A percentile compares a stretch with the other conserved stretches of the same genome.
phyloP scores from a whole-genome alignment of 2,797 vertebrate species.

The Coranthus polyacanthus region DNA sequence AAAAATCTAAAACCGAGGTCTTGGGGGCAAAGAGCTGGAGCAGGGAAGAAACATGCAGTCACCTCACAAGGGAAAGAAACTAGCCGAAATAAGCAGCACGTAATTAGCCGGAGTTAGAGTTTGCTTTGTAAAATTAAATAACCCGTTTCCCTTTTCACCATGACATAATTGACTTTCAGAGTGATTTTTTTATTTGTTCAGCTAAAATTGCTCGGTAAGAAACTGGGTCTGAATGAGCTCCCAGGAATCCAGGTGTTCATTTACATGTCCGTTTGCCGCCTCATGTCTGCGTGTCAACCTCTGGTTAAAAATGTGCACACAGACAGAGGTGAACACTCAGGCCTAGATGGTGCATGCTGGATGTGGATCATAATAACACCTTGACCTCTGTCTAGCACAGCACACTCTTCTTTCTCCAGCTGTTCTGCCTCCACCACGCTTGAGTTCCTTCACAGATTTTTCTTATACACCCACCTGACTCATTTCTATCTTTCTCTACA shows the following conservation, averaged over 20 bases:
- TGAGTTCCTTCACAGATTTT: slow-evolving; percentile 55
- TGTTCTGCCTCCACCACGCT: slow-evolving; percentile 55
- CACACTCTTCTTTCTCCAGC: slow-evolving; percentile 55
- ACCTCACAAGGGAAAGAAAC: slow-evolving; percentile 69
- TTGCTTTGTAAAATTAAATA: slow-evolving; percentile 82
- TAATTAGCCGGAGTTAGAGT: slow-evolving; percentile 80
- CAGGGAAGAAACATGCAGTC: slow-evolving; percentile 72
- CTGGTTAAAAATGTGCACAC: slow-evolving; percentile 41
- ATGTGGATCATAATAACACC: slow-evolving; percentile 61
- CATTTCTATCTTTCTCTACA: slow-evolving; percentile 65
- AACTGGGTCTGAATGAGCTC: slow-evolving; percentile 62
- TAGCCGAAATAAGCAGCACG: slow-evolving; percentile 73
- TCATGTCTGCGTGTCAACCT: slow-evolving; percentile 50
- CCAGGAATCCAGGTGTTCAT: slow-evolving; percentile 82
- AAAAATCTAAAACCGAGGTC: slow-evolving; percentile 60
- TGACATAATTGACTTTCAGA: slow-evolving; percentile 79
- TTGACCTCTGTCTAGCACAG: slow-evolving; percentile 62
- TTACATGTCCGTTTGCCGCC: slow-evolving; percentile 71
- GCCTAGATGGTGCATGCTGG: slow-evolving; percentile 32
- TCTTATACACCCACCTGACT: slow-evolving; percentile 63
- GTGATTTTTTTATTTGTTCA: slow-evolving; percentile 79
- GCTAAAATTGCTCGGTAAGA: slow-evolving; percentile 65
- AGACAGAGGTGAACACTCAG: slow-evolving; percentile 46
- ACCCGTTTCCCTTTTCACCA: slow-evolving; percentile 78
- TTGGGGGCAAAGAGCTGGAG: slow-evolving; percentile 42